Percentiles rank a stretch among this genome's conserved stretches.
phyloP scores from a whole-genome alignment of 1,140 invertebrate genomes.

The Drosophila parvula region DNA sequence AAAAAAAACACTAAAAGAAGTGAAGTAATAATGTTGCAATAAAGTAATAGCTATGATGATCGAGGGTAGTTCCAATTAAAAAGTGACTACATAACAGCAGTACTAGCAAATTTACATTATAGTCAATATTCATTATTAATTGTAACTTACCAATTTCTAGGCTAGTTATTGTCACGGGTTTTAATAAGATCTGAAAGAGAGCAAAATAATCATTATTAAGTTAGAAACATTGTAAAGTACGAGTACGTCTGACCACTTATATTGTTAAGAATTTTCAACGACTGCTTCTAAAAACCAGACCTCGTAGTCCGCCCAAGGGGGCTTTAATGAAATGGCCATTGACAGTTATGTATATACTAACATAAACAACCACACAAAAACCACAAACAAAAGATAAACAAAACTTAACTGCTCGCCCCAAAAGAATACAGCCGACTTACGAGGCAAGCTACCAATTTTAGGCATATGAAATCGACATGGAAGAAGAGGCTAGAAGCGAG shows the following conservation, averaged over 20 bases:
- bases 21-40: constrained; percentile 33
- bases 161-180: constrained; percentile 59
- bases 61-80: not conserved
- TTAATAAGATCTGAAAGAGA: constrained; percentile 44
- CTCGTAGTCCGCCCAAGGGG: constrained; percentile 15
- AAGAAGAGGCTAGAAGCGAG: constrained; percentile 37
- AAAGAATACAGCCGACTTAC: constrained; percentile 45
- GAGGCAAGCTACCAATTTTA: constrained; percentile 65
- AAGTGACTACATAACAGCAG: constrained; percentile 26
- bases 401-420: constrained; percentile 23
- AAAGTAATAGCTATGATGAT: not conserved
- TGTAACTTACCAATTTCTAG: constrained; percentile 46
- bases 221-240: not conserved
- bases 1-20: constrained; percentile 8
- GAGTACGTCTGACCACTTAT: not conserved
- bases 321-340: constrained; percentile 41
- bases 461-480: constrained; percentile 43
- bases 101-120: not conserved
- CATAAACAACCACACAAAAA: constrained; percentile 22
- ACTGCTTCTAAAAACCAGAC: constrained; percentile 1
- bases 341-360: constrained; percentile 4
- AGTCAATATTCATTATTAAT: not conserved
- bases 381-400: constrained; percentile 34
- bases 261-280: not conserved
- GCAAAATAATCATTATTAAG: not conserved